Evolutionary conservation across 2,888 invertebrate species (phyloP), one percentile per base, ranked within the genome.

Genomic region (Dolichomitus sp.): DNA sequence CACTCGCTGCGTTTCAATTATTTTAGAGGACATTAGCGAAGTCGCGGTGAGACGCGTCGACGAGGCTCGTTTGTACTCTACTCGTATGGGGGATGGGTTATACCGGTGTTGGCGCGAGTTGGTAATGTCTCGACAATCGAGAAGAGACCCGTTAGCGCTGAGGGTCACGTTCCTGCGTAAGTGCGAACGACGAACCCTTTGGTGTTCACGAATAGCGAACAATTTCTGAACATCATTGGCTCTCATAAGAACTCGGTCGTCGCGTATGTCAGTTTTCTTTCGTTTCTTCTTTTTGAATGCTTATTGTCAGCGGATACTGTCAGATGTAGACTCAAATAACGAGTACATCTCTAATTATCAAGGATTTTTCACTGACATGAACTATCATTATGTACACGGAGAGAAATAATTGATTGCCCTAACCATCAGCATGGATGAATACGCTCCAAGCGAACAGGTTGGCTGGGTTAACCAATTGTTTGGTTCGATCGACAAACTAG

Each of bases 1-100:
- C 61, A 65, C 84, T 83, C 85, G 87, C 84, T 85, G 86, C 82
- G 85, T 88, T 87, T 88, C 88, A 88, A 88, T 88, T 88, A 88
- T 88, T 88, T 88, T 86, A 78, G 85, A 87, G 87, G 85, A 87
- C 85, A 83, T 85, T 83, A 86, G 80, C 76, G 70, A 78, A 82
- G 80, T 80, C 72, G 77, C 82, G 74, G 70, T 70, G 72, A 80
- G 74, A 74, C 74, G 80, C 82, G 69, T 80, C 82, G 78, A 80
- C 82, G 79, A 66, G 50, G 74, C 66, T 73, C 80, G 82, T 81
- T 74, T 79, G 77, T 76, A 48, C 33, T 30, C 48, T 27, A 66
- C 77, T 80, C 76, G 61, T 42, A 52, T 17, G 48, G 23, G 37
- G 12, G 23, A 27, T 17, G 52, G 12, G 30, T 37, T 50, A 19